These are phyloP conservation scores for Dromaius novaehollandiae DNA, from an alignment of 2,113 vertebrate genomes.

Conservation along the genomic window DNA sequence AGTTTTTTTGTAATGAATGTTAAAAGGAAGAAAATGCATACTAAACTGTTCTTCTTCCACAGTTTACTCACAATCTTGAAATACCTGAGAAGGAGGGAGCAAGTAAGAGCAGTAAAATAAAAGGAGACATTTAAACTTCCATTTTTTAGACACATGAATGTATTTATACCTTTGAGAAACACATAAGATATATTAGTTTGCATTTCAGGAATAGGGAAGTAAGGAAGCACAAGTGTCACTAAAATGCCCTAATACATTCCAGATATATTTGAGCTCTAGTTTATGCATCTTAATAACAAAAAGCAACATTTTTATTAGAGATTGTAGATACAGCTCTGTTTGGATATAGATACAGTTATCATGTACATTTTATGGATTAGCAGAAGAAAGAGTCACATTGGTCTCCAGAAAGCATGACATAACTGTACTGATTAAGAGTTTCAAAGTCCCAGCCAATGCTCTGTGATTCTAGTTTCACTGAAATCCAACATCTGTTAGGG, in stretches of 20 bases:
- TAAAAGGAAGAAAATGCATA: background rate
- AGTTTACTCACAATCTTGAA: background rate
- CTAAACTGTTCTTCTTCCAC: background rate
- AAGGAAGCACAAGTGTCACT: background rate
- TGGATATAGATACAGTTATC: background rate
- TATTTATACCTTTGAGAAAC: background rate
- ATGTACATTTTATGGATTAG: background rate
- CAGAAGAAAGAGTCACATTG: background rate
- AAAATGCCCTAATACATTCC: background rate
- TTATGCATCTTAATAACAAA: background rate
- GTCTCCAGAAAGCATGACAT: background rate
- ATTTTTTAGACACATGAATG: background rate
- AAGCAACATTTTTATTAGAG: background rate
- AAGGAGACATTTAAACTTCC: background rate
- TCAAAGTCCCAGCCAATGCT: background rate
- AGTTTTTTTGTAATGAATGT: background rate
- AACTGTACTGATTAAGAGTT: background rate
- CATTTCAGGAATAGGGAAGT: background rate
- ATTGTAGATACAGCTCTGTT: background rate
- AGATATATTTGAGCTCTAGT: background rate
- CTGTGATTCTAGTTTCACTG: background rate
- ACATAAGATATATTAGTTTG: background rate
- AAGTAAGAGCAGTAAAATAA: background rate
- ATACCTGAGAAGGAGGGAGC: background rate
- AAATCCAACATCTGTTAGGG: background rate